Conservation (phyloP, 2,113 vertebrate genomes). For the Cottus gobio region DNA sequence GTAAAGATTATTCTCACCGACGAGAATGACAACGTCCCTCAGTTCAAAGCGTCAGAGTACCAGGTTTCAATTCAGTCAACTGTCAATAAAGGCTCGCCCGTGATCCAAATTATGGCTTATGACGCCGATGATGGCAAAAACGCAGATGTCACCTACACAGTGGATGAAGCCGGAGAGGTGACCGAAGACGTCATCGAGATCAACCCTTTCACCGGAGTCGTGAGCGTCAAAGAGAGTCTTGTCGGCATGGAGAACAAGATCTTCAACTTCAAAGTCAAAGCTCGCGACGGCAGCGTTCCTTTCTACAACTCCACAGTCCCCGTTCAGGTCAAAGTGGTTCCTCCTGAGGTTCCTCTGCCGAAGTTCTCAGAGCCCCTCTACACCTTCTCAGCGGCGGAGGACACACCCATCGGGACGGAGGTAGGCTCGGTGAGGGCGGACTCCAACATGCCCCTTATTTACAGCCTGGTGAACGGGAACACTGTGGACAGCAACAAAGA, state of each 20-base stretch:
- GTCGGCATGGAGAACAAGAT: conserved; percentile 92
- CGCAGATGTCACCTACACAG: conserved; percentile 93
- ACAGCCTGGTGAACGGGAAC: conserved; percentile 95
- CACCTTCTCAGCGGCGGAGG: conserved; percentile 92
- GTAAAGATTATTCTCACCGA: conserved; percentile 97
- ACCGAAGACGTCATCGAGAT: conserved; percentile 92
- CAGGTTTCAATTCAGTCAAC: conserved; percentile 92
- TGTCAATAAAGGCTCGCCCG: conserved; percentile 90
- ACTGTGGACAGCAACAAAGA: conserved; percentile 95
- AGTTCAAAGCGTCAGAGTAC: conserved; percentile 93
- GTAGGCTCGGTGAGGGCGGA: conserved; percentile 91
- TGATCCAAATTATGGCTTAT: conserved; percentile 94
- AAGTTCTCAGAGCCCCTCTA: conserved; percentile 97
- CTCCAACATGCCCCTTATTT: conserved; percentile 91
- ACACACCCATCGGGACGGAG: conserved; percentile 91
- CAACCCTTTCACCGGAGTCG: conserved; percentile 91
- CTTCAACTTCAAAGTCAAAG: conserved; percentile 93
- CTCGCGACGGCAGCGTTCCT: conserved; percentile 92
- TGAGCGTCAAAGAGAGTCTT: conserved; percentile 93
- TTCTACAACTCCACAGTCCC: conserved; percentile 92
- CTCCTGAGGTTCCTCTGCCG: conserved; percentile 90
- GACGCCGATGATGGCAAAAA: conserved; percentile 97
- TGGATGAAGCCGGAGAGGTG: conserved; percentile 87
- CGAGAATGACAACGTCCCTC: conserved; percentile 95
- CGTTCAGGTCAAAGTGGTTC: conserved; percentile 91